Evolutionary conservation across 2,888 invertebrate genomes (phyloP).

Genomic region (Magallana nippona): DNA sequence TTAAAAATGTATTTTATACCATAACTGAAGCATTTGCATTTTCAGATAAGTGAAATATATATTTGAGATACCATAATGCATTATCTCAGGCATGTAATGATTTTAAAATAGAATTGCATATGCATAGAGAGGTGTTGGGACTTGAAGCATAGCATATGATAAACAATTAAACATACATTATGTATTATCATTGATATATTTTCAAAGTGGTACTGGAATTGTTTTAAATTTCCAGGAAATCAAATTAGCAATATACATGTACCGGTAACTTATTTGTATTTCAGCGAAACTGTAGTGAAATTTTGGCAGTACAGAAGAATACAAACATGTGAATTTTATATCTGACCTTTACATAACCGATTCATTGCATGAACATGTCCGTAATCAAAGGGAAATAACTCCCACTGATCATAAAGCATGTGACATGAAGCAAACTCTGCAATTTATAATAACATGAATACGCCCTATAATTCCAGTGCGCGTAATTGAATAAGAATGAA

Average conservation of each 20-base stretch:
- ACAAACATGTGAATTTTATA: conserved; percentile 54
- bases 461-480: too few relatives aligned
- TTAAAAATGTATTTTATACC: neutral
- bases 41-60: neutral
- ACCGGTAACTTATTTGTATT: conserved; percentile 51
- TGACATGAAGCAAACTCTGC: neutral
- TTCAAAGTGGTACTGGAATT: too few relatives aligned
- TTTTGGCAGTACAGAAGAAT: conserved; percentile 61
- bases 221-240: too few relatives aligned
- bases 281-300: conserved; percentile 62
- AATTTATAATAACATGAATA: too few relatives aligned
- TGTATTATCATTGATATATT: too few relatives aligned
- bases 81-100: neutral
- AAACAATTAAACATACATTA: too few relatives aligned
- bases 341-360: conserved; percentile 39
- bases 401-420: conserved; percentile 18
- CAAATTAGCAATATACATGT: too few relatives aligned
- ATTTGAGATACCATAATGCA: neutral
- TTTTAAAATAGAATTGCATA: neutral
- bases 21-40: neutral
- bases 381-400: neutral
- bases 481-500: neutral
- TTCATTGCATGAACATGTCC: neutral
- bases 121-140: neutral
- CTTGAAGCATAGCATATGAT: too few relatives aligned